These are phyloP conservation scores for Odontocerum albicorne DNA, from an alignment of 2,888 invertebrate genomes.

Conservation along the genomic window DNA sequence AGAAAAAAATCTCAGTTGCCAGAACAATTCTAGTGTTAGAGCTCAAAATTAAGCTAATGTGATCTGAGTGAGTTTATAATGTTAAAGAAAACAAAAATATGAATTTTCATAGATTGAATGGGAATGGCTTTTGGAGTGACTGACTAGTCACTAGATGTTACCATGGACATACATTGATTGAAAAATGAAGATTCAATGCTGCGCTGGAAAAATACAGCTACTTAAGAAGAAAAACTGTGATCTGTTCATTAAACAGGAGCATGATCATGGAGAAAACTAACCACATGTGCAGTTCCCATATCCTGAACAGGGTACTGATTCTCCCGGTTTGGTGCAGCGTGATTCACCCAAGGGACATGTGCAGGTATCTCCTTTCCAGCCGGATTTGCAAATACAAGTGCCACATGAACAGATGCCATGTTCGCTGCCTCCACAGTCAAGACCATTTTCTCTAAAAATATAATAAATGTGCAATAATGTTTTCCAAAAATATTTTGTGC, in stretches of 20 bases:
- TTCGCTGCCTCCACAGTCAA: constrained; percentile 61
- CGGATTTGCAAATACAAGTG: constrained; percentile 65
- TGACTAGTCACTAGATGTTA: too few relatives aligned
- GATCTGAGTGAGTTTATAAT: too few relatives aligned
- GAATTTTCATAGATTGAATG: too few relatives aligned
- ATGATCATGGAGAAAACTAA: constrained; percentile 28
- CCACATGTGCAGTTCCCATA: constrained; percentile 80
- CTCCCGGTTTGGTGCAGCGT: constrained; percentile 57
- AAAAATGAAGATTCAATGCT: too few relatives aligned
- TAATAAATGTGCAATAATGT: background rate
- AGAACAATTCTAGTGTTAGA: too few relatives aligned
- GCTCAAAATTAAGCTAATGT: too few relatives aligned
- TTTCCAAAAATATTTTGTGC: background rate
- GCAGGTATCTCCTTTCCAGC: constrained; percentile 61
- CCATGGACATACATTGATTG: too few relatives aligned
- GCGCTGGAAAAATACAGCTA: too few relatives aligned
- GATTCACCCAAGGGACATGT: constrained; percentile 56
- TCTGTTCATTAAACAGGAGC: background rate
- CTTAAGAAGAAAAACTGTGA: background rate
- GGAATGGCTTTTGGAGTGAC: too few relatives aligned
- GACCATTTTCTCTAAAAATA: constrained; percentile 41
- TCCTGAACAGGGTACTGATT: constrained; percentile 62
- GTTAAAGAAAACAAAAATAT: too few relatives aligned
- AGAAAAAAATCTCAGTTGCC: too few relatives aligned
- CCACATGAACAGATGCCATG: constrained; percentile 78